Evolutionary conservation across 2,888 invertebrate species (phyloP).

Genomic region (Molanna angustata): DNA sequence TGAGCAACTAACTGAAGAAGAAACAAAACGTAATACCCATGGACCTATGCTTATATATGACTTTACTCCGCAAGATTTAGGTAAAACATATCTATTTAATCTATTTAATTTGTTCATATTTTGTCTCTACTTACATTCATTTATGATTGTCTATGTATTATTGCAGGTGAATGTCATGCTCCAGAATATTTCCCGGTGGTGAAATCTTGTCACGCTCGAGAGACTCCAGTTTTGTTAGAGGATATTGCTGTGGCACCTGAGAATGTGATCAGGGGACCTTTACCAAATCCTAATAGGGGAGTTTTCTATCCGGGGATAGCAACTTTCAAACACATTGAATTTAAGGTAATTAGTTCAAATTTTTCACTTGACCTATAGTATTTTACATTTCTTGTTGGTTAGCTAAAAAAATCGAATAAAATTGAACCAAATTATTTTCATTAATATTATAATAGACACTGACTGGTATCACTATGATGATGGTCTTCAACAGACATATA

Average conservation of each 20-base stretch:
- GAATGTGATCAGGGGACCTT: conserved; percentile 66
- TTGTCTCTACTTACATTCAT: no score
- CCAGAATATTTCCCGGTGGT: conserved; percentile 64
- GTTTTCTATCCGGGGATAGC: conserved; percentile 90
- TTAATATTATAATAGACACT: no score
- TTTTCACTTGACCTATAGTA: no score
- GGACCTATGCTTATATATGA: conserved; percentile 85
- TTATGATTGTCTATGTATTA: no score
- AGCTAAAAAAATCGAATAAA: no score
- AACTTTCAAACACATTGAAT: conserved; percentile 80
- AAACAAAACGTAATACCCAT: conserved; percentile 72
- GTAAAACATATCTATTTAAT: conserved; percentile 37
- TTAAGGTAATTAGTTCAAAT: conserved; percentile 66
- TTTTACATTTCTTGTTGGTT: no score
- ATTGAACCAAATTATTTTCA: no score
- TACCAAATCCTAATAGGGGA: conserved; percentile 64
- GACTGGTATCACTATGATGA: no score
- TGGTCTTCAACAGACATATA: no score
- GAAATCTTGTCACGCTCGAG: conserved; percentile 55
- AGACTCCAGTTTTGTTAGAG: conserved; percentile 50
- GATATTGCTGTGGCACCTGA: conserved; percentile 58
- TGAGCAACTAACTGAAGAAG: conserved; percentile 63
- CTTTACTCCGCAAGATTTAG: conserved; percentile 59
- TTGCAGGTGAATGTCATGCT: conserved; percentile 41
- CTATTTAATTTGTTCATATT: no score